Evolutionary conservation across 2,888 invertebrate species (phyloP).

Genomic region (Lissonota sp.): DNA sequence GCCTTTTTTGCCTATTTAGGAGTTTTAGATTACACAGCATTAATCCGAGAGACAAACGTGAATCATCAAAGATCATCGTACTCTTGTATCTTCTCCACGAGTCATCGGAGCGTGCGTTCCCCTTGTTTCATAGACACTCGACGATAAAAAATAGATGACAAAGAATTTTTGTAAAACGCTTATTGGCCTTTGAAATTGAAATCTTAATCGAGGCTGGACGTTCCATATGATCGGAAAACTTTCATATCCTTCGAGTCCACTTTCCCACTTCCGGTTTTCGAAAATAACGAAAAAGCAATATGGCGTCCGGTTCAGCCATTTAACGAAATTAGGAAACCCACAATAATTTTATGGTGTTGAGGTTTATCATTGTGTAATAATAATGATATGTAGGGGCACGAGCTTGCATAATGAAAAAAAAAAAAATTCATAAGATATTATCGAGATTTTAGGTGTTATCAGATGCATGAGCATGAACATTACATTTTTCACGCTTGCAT

Average conservation of each 20-base stretch:
- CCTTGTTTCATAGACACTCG: slow-evolving; percentile 16
- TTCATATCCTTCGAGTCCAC: neutral
- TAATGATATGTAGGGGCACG: too few relatives aligned
- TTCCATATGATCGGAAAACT: neutral
- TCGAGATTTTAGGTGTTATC: too few relatives aligned
- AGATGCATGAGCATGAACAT: too few relatives aligned
- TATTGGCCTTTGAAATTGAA: slow-evolving; percentile 16
- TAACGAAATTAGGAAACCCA: too few relatives aligned
- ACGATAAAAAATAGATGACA: neutral
- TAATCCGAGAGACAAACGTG: slow-evolving; percentile 31
- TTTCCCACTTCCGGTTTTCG: slow-evolving; percentile 3
- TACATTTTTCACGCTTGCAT: too few relatives aligned
- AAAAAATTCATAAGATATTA: too few relatives aligned
- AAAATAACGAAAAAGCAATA: neutral
- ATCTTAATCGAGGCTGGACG: slow-evolving; percentile 6
- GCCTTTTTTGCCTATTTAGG: neutral
- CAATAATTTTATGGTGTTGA: too few relatives aligned
- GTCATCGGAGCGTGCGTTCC: slow-evolving; percentile 7
- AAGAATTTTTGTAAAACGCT: neutral
- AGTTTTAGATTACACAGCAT: neutral
- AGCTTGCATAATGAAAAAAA: too few relatives aligned
- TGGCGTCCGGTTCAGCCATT: neutral
- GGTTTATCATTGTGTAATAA: too few relatives aligned
- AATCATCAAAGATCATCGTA: slow-evolving; percentile 40
- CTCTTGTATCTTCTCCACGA: slow-evolving; percentile 7